These are phyloP conservation scores for Progne subis DNA, from an alignment of 2,113 vertebrate species.

Conservation along the genomic window DNA sequence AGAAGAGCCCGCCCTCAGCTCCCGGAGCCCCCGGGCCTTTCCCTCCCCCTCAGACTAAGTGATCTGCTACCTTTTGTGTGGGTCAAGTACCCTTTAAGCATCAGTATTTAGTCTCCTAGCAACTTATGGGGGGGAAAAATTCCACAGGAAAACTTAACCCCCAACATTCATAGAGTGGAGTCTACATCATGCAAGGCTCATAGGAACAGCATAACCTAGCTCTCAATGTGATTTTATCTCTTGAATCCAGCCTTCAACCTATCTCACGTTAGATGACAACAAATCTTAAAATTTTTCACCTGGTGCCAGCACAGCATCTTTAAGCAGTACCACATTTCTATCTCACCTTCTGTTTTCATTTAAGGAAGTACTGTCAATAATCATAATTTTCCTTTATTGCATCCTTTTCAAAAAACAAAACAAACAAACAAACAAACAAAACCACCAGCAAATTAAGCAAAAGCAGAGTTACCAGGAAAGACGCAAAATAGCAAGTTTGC, in stretches of 20 bases:
- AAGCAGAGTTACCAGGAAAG: not conserved
- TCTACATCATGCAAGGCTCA: not conserved
- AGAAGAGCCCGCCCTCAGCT: too few relatives aligned
- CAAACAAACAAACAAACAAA: not conserved
- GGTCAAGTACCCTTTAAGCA: too few relatives aligned
- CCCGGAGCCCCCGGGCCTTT: too few relatives aligned
- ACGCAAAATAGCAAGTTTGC: slow-evolving; percentile 2
- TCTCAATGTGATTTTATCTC: slow-evolving; percentile 53
- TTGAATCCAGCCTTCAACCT: slow-evolving; percentile 50
- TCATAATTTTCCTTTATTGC: not conserved
- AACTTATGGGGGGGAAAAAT: too few relatives aligned
- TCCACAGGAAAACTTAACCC: too few relatives aligned
- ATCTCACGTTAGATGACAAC: slow-evolving; percentile 50
- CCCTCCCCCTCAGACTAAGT: too few relatives aligned
- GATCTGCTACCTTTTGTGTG: too few relatives aligned
- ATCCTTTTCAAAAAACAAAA: not conserved
- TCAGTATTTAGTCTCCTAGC: too few relatives aligned
- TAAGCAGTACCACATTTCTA: slow-evolving; percentile 21
- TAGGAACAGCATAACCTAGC: not conserved
- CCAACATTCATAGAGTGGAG: not conserved
- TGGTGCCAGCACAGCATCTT: slow-evolving; percentile 29
- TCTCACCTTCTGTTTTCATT: slow-evolving; percentile 1
- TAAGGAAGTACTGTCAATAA: not conserved
- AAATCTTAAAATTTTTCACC: slow-evolving; percentile 49
- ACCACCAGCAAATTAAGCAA: slow-evolving; percentile 15